phyloP scores from a whole-genome alignment of 2,888 invertebrate species.

The Agrochola lota region DNA sequence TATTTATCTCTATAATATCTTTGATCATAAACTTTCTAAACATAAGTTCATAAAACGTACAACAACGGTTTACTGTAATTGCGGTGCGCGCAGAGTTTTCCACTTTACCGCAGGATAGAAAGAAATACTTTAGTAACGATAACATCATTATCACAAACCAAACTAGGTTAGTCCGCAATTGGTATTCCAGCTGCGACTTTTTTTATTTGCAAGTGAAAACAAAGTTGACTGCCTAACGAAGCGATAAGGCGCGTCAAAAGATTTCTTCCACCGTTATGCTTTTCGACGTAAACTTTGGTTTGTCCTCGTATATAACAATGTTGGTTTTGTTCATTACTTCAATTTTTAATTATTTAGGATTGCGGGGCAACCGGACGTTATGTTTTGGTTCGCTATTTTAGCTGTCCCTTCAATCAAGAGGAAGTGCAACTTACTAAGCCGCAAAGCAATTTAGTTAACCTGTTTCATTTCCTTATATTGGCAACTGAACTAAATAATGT shows the following conservation, averaged over 20 bases:
- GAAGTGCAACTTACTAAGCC: constrained; percentile 5
- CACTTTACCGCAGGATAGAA: constrained; percentile 21
- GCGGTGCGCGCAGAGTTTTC: constrained; percentile 6
- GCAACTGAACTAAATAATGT: neutral
- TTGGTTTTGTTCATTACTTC: neutral
- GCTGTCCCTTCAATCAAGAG: neutral
- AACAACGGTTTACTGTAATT: constrained; percentile 9
- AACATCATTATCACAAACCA: constrained; percentile 21
- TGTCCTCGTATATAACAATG: constrained; percentile 16
- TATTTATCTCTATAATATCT: neutral
- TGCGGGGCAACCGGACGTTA: neutral
- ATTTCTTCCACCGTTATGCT: constrained; percentile 31
- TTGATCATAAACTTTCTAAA: constrained; percentile 26
- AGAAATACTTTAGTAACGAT: constrained; percentile 13
- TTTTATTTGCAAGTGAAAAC: neutral
- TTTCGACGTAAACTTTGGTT: constrained; percentile 13
- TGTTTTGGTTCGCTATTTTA: neutral
- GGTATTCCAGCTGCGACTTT: constrained; percentile 23
- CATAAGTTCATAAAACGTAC: constrained; percentile 13
- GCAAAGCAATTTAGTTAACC: constrained; percentile 2
- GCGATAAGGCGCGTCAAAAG: constrained; percentile 46
- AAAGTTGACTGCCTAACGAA: constrained; percentile 41
- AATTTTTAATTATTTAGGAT: neutral
- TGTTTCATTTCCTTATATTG: constrained; percentile 5
- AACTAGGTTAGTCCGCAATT: constrained; percentile 29